These are phyloP conservation scores for Druceiella hillmani DNA, from an alignment of 2,888 invertebrate genomes.

Conservation along the genomic window DNA sequence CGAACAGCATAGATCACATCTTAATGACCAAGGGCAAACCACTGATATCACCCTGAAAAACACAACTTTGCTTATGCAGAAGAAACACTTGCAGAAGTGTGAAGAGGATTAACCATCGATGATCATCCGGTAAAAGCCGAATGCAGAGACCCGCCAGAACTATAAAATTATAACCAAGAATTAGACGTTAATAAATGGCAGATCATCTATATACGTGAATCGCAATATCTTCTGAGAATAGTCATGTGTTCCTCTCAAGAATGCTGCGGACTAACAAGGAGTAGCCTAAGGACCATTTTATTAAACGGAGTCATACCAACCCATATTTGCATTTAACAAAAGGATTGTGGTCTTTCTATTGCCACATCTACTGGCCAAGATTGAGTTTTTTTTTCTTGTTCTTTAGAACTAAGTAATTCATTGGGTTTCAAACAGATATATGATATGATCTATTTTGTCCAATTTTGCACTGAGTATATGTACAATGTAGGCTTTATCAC, in stretches of 20 bases:
- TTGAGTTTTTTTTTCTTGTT: too few species aligned
- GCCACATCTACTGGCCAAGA: neutral
- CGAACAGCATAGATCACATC: too few species aligned
- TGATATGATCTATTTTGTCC: too few species aligned
- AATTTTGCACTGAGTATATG: too few species aligned
- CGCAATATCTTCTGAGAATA: neutral
- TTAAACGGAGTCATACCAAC: neutral
- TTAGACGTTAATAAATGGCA: neutral
- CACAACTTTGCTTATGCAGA: too few species aligned
- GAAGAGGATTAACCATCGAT: slow-evolving; percentile 3
- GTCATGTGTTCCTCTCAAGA: neutral
- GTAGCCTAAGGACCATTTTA: neutral
- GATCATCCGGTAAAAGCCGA: slow-evolving; percentile 1
- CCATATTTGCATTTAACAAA: neutral
- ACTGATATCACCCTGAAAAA: too few species aligned
- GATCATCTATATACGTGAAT: neutral
- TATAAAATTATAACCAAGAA: slow-evolving; percentile 19
- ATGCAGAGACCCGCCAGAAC: neutral
- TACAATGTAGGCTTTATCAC: too few species aligned
- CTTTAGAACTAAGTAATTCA: too few species aligned
- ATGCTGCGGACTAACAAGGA: slow-evolving; percentile 1
- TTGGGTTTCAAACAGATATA: too few species aligned
- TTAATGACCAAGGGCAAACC: too few species aligned
- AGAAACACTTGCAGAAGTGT: slow-evolving; percentile 3
- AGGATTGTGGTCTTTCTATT: slow-evolving; percentile 1